Evolutionary conservation across 1,140 invertebrate genomes (phyloP), one percentile per base, ranked within the genome.

Genomic region (Heliothis virescens): DNA sequence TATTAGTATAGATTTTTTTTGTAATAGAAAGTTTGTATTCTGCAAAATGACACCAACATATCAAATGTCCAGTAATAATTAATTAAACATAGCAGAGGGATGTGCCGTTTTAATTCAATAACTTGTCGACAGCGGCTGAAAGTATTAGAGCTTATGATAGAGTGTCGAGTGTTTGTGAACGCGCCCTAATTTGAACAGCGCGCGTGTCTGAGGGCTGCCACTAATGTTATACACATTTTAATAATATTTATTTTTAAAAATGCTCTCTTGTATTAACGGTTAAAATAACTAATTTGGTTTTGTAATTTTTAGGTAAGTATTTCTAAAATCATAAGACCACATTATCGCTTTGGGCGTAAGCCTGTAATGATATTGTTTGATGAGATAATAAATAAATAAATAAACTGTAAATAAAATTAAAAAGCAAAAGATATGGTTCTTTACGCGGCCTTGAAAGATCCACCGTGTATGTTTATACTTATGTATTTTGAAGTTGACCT

Each of bases 71-170:
- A 60, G 12, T 59, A 60, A 60, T 60, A 60, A 74, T 74, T 60
- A 63, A 77, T 47, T 76, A 76, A 52, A 65, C 16, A 5, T 5
- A 41, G 9, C 5, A 26, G 48, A 63, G 47, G 59, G 73, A 76
- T 83, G 76, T 75, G 21, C 34, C 73, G 55, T 82, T 83, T 87
- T 84, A 87, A 87, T 84, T 85, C 83, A 81, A 76, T 85, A 87
- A 82, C 84, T 84, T 80, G 83, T 76, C 59, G 75, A 63, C 52
- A 52, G n/a, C n/a, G 57, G 57, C 60, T 78, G 16, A 67, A 29
- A 55, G 65, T 76, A 71, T 80, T 7, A 29, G 67, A 48, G 76
- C 52, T 73, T 84, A 79, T 79, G 76, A 79, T 78, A 34, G 71
- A 82, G 79, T 75, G 79, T 80, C 73, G 82, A 78, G 48, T 76